Base-by-base conservation (phyloP, 37 sponge, comb jelly and placozoan species). In the Halichondria panicea region DNA sequence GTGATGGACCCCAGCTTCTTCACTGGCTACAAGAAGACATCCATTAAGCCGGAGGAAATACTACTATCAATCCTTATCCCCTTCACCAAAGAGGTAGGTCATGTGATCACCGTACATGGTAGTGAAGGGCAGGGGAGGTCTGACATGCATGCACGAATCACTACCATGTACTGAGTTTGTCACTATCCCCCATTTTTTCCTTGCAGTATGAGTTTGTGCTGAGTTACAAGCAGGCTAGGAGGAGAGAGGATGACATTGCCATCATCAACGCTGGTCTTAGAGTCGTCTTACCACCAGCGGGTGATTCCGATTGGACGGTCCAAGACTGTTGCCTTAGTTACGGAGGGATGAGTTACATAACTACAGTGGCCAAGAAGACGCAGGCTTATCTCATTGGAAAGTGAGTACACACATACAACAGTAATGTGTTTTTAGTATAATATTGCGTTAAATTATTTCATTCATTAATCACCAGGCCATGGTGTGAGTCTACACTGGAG, bases 181-280 rank as follows among this genome's bases (percentile, higher is more conserved):
- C n/a, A n/a, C n/a, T n/a, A n/a, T n/a, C n/a, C n/a, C n/a, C 34
- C 3, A 35, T 63, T 74, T 41, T 66, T 22, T 3, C 22, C 4
- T n/a, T 35, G 11, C 56, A 92, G 93, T 28, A 77, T 72, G 92
- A 94, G 71, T 80, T 77, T 71, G 46, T 94, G 41, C 55, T 55
- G 0, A 80, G 84, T 12, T 94, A 83, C 83, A 94, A 94, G 71
- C 92, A 91, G 63, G 58, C 95, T 4, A 55, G 83, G 36, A 60
- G 95, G 37, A 69, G 89, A 63, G 88, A 87, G 22, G 91, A 91
- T 61, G 92, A 91, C 46, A 87, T 91, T 63, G 85, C 95, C 38
- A 90, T 94, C 21, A 92, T 94, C 19, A 94, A 88, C 72, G 77
- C 84, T 44, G 88, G 88, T 28, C 63, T 90, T 65, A 60, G 81